Conservation (phyloP, 2,888 invertebrate genomes). For the Drosophila koepferae region DNA sequence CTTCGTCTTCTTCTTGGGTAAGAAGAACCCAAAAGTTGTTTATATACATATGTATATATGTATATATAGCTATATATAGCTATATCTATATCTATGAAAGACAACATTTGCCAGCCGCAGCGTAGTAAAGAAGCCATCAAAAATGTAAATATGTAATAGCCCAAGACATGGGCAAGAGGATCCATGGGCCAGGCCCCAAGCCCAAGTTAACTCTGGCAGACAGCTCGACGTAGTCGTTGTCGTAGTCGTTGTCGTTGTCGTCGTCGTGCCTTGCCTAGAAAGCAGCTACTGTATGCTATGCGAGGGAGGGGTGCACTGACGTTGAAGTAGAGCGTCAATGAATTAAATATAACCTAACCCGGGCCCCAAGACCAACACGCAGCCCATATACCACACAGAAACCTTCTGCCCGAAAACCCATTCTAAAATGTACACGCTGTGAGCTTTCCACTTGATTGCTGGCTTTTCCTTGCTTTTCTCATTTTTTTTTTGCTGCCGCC, state of each 20-base stretch:
- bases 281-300: slow-evolving; percentile 30
- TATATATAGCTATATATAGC: not conserved
- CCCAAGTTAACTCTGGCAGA: slow-evolving; percentile 28
- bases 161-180: slow-evolving; percentile 35
- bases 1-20: slow-evolving; percentile 12
- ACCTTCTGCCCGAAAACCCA: slow-evolving; percentile 39
- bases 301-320: slow-evolving; percentile 38
- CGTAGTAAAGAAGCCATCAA: slow-evolving; percentile 62
- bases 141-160: slow-evolving; percentile 75
- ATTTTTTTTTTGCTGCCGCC: not conserved
- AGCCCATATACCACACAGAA: slow-evolving; percentile 3
- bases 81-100: slow-evolving; percentile 14
- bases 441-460: slow-evolving; percentile 77
- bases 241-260: slow-evolving; percentile 17
- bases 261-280: slow-evolving; percentile 57
- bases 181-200: slow-evolving; percentile 14
- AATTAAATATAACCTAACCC: slow-evolving; percentile 72
- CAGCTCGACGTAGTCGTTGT: slow-evolving; percentile 17
- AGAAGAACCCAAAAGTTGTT: slow-evolving; percentile 5
- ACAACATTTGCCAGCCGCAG: slow-evolving; percentile 49
- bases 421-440: slow-evolving; percentile 73
- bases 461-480: slow-evolving; percentile 18
- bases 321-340: slow-evolving; percentile 77
- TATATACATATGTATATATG: not conserved
- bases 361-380: slow-evolving; percentile 4